Conservation (phyloP, 2,888 invertebrate genomes). For the Platycheirus albimanus region DNA sequence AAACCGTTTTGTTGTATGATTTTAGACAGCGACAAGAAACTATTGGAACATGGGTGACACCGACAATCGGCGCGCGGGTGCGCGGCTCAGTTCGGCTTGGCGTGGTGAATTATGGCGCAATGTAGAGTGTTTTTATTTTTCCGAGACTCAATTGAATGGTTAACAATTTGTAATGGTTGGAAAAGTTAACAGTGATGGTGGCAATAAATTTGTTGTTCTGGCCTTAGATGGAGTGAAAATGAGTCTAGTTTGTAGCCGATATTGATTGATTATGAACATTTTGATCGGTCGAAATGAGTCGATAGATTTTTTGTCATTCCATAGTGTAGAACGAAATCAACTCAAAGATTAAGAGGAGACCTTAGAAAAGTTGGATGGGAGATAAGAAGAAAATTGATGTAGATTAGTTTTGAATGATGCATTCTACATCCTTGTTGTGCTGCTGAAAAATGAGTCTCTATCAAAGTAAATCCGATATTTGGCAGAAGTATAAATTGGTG, state of each 20-base stretch:
- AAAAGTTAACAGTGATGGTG: constrained; percentile 5
- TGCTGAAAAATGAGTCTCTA: too few species aligned
- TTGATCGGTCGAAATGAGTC: constrained; percentile 15
- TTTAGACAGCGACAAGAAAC: constrained; percentile 58
- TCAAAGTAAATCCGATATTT: too few species aligned
- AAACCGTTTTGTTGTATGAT: constrained; percentile 48
- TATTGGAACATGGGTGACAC: constrained; percentile 62
- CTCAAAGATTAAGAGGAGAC: too few species aligned
- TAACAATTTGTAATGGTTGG: constrained; percentile 56
- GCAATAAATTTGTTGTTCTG: constrained; percentile 44
- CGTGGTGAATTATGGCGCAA: constrained; percentile 45
- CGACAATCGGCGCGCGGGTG: too few species aligned
- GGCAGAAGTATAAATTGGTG: too few species aligned
- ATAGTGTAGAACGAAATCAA: too few species aligned
- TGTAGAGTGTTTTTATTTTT: constrained; percentile 30
- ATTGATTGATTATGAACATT: constrained; percentile 22
- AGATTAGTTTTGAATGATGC: too few species aligned
- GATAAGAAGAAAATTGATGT: too few species aligned
- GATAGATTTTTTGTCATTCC: too few species aligned
- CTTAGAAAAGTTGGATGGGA: too few species aligned
- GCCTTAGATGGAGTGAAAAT: constrained; percentile 39
- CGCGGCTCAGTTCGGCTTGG: too few species aligned
- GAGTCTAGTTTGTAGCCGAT: constrained; percentile 31
- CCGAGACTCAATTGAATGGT: constrained; percentile 53
- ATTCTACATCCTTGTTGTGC: too few species aligned